These are phyloP conservation scores for Melinaea menophilus DNA, from an alignment of 2,888 invertebrate genomes.

Conservation along the genomic window DNA sequence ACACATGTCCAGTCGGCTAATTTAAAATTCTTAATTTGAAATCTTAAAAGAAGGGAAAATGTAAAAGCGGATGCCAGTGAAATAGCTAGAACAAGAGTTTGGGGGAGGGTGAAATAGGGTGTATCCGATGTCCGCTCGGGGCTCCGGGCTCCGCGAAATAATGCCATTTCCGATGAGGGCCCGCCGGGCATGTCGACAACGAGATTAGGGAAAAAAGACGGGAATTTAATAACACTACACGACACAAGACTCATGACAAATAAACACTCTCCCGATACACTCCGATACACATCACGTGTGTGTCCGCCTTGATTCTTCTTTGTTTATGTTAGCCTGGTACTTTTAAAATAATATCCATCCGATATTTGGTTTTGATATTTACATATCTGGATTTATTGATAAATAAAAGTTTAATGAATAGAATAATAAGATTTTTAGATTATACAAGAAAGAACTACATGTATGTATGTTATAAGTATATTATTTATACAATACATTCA, in stretches of 20 bases:
- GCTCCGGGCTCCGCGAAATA: conserved; percentile 50
- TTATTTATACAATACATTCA: conserved; percentile 17
- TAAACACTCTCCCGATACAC: conserved; percentile 39
- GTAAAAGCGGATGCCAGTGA: conserved; percentile 47
- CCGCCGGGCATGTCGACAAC: conserved; percentile 64
- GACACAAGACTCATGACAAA: conserved; percentile 54
- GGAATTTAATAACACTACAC: conserved; percentile 65
- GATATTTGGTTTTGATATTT: no score
- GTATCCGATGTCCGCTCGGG: conserved; percentile 64
- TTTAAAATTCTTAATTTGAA: conserved; percentile 24
- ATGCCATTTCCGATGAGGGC: conserved; percentile 72
- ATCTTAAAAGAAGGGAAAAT: conserved; percentile 38
- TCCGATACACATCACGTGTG: conserved; percentile 39
- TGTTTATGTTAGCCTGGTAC: no score
- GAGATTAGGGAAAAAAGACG: conserved; percentile 67
- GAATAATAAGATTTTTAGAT: no score
- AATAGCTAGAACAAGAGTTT: conserved; percentile 53
- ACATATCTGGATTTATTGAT: no score
- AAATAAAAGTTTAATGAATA: no score
- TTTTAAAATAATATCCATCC: no score
- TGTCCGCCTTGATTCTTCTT: conserved; percentile 31
- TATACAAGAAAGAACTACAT: no score
- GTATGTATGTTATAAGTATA: no score
- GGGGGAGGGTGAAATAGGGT: conserved; percentile 42
- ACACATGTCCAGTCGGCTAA: conserved; percentile 14